Conservation (phyloP, 2,113 vertebrate genomes). For the Heteronetta atricapilla region DNA sequence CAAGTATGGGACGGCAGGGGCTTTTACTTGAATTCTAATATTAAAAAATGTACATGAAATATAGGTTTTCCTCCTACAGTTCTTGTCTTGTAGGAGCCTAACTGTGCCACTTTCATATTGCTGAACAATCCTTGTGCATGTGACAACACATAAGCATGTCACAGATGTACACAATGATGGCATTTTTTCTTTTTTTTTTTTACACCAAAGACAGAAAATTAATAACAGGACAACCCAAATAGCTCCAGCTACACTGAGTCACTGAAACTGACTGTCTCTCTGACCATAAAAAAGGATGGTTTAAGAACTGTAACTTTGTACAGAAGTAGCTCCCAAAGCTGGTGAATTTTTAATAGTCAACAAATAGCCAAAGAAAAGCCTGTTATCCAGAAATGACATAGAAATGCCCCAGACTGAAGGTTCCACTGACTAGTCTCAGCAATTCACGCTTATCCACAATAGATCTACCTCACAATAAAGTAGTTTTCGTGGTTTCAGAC, state of each 20-base stretch:
- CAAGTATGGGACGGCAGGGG: background rate
- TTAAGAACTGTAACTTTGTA: background rate
- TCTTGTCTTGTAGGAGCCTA: background rate
- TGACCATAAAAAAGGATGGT: background rate
- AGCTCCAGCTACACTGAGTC: background rate
- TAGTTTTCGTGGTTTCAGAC: background rate
- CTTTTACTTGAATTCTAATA: background rate
- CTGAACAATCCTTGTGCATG: background rate
- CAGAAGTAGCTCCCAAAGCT: background rate
- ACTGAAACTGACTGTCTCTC: background rate
- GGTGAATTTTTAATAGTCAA: background rate
- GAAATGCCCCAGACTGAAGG: background rate
- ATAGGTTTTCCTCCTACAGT: background rate
- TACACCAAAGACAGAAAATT: background rate
- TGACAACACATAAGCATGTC: background rate
- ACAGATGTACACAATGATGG: background rate
- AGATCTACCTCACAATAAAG: background rate
- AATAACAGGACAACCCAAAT: background rate
- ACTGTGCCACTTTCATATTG: background rate
- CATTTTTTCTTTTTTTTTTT: slow-evolving; percentile 6
- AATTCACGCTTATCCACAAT: background rate
- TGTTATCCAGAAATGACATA: background rate
- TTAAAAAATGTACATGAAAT: background rate
- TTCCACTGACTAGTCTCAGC: background rate
- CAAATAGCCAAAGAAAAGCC: background rate